Base-by-base conservation (phyloP, 1,140 invertebrate genomes). In the Ceratosolen solmsi region DNA sequence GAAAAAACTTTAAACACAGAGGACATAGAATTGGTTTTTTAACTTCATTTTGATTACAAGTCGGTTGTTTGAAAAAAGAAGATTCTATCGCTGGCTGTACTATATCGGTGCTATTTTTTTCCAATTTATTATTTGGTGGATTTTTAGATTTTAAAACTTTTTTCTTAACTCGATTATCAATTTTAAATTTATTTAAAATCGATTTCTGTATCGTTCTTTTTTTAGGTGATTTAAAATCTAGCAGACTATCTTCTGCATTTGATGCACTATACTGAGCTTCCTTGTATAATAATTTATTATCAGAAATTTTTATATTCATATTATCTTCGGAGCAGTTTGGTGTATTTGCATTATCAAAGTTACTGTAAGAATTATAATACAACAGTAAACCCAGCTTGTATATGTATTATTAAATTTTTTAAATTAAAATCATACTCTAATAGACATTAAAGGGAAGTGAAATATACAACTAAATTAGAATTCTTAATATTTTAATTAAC, bases 1-100 rank as follows among this genome's bases (percentile, higher is more conserved):
- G 88, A 25, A 88, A 87, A 25, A 75, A 83, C 86, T 91, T 92
- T 73, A 91, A 90, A 84, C 92, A 93, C 41, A 92, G 84, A 0
- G 92, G 91, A 83, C 92, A 93, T 15, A 89, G 82, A 58, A 88
- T 84, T 63, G 85, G 86, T 27, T 79, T 85, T 79, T 88, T 85
- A 0, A 49, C 56, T 65, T 65, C 58, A 79, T 56, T 70, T 79
- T 65, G 70, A 56, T 79, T 15, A 20, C 38, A 38, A 20, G 81
- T 70, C 82, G 86, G 58, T 49, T 82, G 58, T 83, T 90, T 90
- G 73, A 91, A 90, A 83, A 90, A 90, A 5, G 88, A 88, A 8
- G 89, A 90, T 80, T 89, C 85, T 70, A 91, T 89, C 4, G 83
- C 85, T 49, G 83, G 82, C 63, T 87, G 83, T n/a, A 49, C 72